These are phyloP conservation scores for Sinosuthora webbiana DNA, from an alignment of 2,113 vertebrate genomes.

Conservation along the genomic window DNA sequence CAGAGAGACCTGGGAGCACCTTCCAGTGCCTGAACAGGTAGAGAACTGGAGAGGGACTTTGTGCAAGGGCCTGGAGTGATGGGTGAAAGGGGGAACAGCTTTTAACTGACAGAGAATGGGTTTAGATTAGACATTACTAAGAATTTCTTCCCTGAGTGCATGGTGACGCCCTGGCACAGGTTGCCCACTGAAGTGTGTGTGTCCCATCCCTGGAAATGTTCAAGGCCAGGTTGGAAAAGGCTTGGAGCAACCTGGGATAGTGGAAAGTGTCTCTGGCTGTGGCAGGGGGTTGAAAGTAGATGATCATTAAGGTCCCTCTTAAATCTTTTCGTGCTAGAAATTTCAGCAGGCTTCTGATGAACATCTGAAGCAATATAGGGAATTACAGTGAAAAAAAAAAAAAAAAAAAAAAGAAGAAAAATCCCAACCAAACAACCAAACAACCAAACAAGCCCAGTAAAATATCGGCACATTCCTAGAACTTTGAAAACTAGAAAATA, in stretches of 20 bases:
- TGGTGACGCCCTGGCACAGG: neutral
- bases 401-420: no score
- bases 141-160: neutral
- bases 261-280: neutral
- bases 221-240: neutral
- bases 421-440: no score
- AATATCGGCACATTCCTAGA: neutral
- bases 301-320: neutral
- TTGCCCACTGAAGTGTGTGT: accelerated
- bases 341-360: neutral
- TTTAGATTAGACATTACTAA: neutral
- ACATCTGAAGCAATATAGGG: neutral
- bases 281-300: accelerated
- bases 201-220: neutral
- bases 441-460: neutral
- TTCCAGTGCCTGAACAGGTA: neutral
- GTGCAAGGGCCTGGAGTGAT: neutral
- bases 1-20: neutral
- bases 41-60: neutral
- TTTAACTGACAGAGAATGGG: neutral
- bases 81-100: neutral
- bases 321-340: neutral
- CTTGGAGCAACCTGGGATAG: neutral
- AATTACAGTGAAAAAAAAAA: neutral
- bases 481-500: neutral